Base-by-base conservation (phyloP, 2,113 vertebrate genomes). In the Psilopogon haemacephalus region DNA sequence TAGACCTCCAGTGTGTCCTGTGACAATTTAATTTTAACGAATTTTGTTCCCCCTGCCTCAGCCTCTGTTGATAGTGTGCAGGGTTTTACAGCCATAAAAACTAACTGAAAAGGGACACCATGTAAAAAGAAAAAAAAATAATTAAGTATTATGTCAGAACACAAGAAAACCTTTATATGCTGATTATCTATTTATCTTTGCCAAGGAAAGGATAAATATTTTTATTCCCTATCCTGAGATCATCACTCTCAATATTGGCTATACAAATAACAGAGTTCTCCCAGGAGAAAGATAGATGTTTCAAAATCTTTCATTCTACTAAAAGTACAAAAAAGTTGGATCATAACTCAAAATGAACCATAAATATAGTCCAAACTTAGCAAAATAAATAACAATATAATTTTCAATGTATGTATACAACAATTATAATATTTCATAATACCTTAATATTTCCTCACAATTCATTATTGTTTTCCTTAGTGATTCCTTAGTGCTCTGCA, bases 241-340 rank as follows among this genome's bases (percentile, higher is more conserved):
- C 93, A 93, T 95, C 48, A 93, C 38, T 95, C 54, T 96, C 38
- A 88, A 32, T 73, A 55, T 69, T 76, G 18, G n/a, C 74, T 96
- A 67, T 63, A 91, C 90, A 79, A 95, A 86, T 92, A 96, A 93
- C 83, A 96, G 95, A 94, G 70, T 93, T 95, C 90, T 77, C 71
- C 13, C 40, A 83, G 64, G 73, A 95, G 91, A 95, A 95, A 56
- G 40, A 84, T 78, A 85, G 52, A 85, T 65, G 19, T 90, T 96
- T 93, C 68, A 88, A 38, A 72, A 37, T 62, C 90, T 97, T 95
- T 52, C 10, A 71, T 58, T 96, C 89, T 94, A 73, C 75, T 77
- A 91, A 90, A 56, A 80, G 40, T 84, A 84, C 71, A 93, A 73
- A 90, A 95, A 96, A 95, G 95, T 93, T 95, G 72, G 75, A 71